These are phyloP conservation scores for Muraenolepis orangiensis DNA, from an alignment of 2,797 vertebrate species.

Conservation along the genomic window DNA sequence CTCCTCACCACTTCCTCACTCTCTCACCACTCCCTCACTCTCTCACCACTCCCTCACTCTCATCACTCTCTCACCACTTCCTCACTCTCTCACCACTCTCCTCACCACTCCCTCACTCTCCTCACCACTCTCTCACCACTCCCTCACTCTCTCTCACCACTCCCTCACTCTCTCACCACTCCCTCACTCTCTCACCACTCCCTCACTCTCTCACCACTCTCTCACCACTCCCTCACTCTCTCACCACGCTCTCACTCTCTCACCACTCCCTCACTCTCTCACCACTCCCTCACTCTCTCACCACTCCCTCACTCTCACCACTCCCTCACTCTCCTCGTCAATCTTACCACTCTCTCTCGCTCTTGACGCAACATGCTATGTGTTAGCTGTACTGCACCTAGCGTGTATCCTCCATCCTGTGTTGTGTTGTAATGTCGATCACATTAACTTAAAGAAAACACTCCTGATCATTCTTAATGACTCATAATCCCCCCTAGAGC, in stretches of 20 bases:
- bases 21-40: background rate
- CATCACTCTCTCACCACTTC: conserved; percentile 9
- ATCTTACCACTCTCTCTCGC: conserved; percentile 12
- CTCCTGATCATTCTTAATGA: background rate
- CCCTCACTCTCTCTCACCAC: background rate
- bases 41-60: background rate
- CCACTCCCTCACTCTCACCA: background rate
- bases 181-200: background rate
- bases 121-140: background rate
- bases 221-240: too few relatives aligned
- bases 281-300: background rate
- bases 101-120: too few relatives aligned
- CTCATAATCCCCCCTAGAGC: background rate
- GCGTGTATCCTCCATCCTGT: background rate
- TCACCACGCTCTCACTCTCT: background rate
- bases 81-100: background rate
- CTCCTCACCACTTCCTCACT: background rate
- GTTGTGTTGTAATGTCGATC: background rate
- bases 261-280: too few relatives aligned
- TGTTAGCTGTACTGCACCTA: background rate
- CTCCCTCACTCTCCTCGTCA: background rate
- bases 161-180: background rate
- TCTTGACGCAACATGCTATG: background rate
- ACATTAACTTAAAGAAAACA: background rate
- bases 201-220: background rate